phyloP scores from a whole-genome alignment of 2,797 vertebrate genomes.

The Hippopotamyrus pictus region DNA sequence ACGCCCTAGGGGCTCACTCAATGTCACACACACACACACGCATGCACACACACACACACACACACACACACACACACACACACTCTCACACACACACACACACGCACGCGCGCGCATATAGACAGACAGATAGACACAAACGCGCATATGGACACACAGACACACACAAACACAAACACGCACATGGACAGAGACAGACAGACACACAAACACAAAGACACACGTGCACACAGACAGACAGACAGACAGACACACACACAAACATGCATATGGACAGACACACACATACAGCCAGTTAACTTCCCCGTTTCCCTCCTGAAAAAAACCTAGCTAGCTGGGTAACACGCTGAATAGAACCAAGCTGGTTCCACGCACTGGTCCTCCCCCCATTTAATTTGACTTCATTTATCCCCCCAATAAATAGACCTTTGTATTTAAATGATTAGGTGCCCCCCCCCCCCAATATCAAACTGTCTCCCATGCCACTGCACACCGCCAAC shows the following conservation, averaged over 20 bases:
- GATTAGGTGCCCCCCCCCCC: neutral
- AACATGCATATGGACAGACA: constrained; percentile 23
- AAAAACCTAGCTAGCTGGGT: neutral
- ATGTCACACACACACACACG: too few relatives aligned
- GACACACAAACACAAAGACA: constrained; percentile 53
- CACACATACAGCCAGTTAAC: constrained; percentile 23
- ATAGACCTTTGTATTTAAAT: neutral
- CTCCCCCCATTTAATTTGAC: neutral
- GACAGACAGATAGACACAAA: too few relatives aligned
- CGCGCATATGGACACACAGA: too few relatives aligned
- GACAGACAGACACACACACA: too few relatives aligned
- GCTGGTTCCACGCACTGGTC: neutral
- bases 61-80: too few relatives aligned
- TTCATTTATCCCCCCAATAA: neutral
- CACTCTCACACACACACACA: too few relatives aligned
- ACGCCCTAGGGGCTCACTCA: neutral
- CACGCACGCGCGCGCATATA: too few relatives aligned
- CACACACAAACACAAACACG: too few relatives aligned
- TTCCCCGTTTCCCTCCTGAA: neutral
- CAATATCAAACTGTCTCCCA: neutral
- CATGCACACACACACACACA: accelerated
- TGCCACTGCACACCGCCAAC: neutral
- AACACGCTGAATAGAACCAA: neutral
- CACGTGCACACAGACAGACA: too few relatives aligned
- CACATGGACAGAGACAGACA: constrained; percentile 13